Percentiles rank a stretch among this genome's conserved stretches.
Conservation (phyloP, 2,113 vertebrate genomes). For the Actenoides lindsayi region DNA sequence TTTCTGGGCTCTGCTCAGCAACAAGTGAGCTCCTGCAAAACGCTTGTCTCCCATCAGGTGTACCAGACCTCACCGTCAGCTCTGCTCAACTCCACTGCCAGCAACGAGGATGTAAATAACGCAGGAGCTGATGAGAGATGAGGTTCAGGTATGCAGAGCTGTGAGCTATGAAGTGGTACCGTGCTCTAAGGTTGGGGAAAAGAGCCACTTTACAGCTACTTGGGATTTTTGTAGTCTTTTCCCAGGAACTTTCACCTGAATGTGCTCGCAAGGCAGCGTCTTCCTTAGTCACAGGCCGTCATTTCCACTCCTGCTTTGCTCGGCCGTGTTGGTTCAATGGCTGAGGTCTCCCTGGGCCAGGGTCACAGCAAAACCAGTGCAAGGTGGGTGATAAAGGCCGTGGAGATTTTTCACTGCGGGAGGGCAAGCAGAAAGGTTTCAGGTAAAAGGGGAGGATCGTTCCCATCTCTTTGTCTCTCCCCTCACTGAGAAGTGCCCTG, state of each 20-base stretch:
- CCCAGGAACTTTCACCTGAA: background rate
- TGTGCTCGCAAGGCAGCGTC: constrained; percentile 1
- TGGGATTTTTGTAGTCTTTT: background rate
- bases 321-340: background rate
- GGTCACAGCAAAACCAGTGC: background rate
- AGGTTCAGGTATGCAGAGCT: background rate
- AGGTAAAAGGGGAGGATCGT: background rate
- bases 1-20: background rate
- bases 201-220: constrained; percentile 13
- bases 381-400: background rate
- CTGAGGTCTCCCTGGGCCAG: background rate
- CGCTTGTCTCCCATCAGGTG: background rate
- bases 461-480: background rate
- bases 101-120: constrained; percentile 37
- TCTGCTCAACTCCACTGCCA: background rate
- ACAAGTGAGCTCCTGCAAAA: background rate
- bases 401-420: background rate
- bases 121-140: background rate
- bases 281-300: background rate
- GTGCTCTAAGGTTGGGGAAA: background rate
- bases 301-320: background rate
- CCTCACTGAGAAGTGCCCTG: background rate
- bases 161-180: background rate
- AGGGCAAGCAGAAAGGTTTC: background rate
- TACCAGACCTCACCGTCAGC: background rate